phyloP scores from a whole-genome alignment of 2,113 vertebrate genomes.

The Perca schrenkii region DNA sequence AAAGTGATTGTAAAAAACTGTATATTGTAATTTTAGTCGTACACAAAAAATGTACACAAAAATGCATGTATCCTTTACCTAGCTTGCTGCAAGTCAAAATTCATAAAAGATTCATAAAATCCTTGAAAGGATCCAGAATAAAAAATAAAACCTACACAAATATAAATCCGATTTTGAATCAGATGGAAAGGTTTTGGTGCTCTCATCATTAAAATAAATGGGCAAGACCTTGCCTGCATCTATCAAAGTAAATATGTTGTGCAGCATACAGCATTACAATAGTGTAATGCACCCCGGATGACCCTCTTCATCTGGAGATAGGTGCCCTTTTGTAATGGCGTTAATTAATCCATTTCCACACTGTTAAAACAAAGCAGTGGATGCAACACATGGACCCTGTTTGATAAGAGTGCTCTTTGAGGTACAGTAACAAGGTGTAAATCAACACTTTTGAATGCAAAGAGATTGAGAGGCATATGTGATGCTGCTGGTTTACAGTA shows the following conservation, averaged over 20 bases:
- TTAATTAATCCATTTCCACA: conserved; percentile 44
- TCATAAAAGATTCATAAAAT: conserved; percentile 1
- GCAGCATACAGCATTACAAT: too few relatives aligned
- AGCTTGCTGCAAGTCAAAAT: not conserved
- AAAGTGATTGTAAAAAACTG: too few relatives aligned
- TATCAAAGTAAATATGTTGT: not conserved
- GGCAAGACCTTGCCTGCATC: not conserved
- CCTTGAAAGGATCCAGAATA: not conserved
- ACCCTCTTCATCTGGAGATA: conserved; percentile 10
- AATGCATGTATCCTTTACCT: not conserved
- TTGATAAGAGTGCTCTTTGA: conserved; percentile 40
- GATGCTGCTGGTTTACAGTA: conserved; percentile 5
- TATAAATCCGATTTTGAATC: not conserved
- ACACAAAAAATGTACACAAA: not conserved
- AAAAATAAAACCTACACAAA: not conserved
- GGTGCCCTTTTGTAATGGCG: conserved; percentile 20
- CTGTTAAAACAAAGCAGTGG: conserved; percentile 11
- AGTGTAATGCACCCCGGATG: not conserved
- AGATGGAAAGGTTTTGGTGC: not conserved
- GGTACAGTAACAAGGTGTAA: conserved; percentile 13
- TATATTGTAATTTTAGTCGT: too few relatives aligned
- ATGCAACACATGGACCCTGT: conserved; percentile 3
- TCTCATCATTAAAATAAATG: not conserved
- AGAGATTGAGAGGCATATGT: conserved; percentile 18
- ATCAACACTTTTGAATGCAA: conserved; percentile 49